Percentiles rank a stretch among this genome's conserved stretches.
Evolutionary conservation across 2,113 vertebrate species (phyloP).

Genomic region (Crotalus tigris): DNA sequence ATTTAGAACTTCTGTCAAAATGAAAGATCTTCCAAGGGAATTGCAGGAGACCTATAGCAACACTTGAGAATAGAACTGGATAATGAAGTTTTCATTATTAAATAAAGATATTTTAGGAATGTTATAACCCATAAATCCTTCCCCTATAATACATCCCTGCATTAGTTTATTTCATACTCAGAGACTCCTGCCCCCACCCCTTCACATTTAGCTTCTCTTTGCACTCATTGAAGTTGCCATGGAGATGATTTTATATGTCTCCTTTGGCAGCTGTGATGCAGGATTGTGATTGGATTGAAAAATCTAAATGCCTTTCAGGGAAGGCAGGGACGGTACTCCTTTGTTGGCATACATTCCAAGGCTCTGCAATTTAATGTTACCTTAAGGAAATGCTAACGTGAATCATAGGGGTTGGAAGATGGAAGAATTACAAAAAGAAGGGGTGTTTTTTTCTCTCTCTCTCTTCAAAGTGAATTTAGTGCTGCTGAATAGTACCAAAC

Average conservation of each 20-base stretch:
- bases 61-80: constrained; percentile 66
- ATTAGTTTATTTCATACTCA: constrained; percentile 52
- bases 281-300: not conserved
- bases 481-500: accelerated
- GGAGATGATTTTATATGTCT: constrained; percentile 20
- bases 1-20: constrained; percentile 77
- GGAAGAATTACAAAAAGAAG: constrained; percentile 26
- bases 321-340: not conserved
- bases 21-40: constrained; percentile 76
- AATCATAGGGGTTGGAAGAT: constrained; percentile 17
- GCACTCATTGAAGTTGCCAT: constrained; percentile 33
- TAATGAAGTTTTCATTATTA: constrained; percentile 85
- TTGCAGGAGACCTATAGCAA: constrained; percentile 67
- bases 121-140: constrained; percentile 74
- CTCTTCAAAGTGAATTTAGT: constrained; percentile 34
- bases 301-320: not conserved
- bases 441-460: not conserved
- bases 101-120: constrained; percentile 77
- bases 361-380: constrained; percentile 18
- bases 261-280: not conserved
- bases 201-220: not conserved
- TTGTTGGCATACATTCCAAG: constrained; percentile 8
- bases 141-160: constrained; percentile 35
- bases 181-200: not conserved
- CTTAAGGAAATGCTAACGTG: constrained; percentile 39